Conservation (phyloP, 2,888 invertebrate genomes). For the Pterobdella sp. region DNA sequence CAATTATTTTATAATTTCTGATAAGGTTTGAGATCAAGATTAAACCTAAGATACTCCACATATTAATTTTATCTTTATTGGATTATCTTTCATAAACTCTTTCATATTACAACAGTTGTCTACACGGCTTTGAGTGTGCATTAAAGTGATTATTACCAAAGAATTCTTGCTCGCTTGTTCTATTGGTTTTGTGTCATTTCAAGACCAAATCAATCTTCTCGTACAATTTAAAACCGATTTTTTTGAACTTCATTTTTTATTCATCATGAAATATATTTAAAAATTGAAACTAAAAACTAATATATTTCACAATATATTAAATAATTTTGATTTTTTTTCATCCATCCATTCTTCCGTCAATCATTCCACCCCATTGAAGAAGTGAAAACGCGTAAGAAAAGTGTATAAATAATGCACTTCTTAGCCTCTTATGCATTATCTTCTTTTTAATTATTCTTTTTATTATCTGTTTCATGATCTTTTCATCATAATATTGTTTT, state of each 20-base stretch:
- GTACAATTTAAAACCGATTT: background rate
- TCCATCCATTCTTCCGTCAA: constrained; percentile 1
- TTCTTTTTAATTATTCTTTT: background rate
- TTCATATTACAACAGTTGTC: too few species aligned
- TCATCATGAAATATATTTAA: background rate
- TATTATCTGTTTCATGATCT: background rate
- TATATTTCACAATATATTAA: too few species aligned
- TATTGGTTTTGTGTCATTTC: too few species aligned
- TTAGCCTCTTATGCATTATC: constrained; percentile 6
- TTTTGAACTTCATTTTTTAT: background rate
- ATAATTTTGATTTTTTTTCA: constrained; percentile 5
- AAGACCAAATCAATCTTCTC: background rate
- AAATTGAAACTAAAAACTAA: too few species aligned
- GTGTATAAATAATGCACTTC: constrained; percentile 4
- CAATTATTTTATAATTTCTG: too few species aligned
- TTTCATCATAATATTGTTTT: background rate
- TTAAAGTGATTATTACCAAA: too few species aligned
- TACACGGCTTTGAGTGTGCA: too few species aligned
- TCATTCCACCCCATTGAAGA: background rate
- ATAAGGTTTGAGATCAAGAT: too few species aligned
- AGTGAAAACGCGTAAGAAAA: background rate
- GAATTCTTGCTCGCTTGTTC: too few species aligned
- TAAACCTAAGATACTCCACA: too few species aligned
- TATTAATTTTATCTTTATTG: too few species aligned
- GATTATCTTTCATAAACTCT: too few species aligned